Evolutionary conservation across 1,140 invertebrate species (phyloP), one percentile per base, ranked within the genome.

Genomic region (Drosophila subobscura): DNA sequence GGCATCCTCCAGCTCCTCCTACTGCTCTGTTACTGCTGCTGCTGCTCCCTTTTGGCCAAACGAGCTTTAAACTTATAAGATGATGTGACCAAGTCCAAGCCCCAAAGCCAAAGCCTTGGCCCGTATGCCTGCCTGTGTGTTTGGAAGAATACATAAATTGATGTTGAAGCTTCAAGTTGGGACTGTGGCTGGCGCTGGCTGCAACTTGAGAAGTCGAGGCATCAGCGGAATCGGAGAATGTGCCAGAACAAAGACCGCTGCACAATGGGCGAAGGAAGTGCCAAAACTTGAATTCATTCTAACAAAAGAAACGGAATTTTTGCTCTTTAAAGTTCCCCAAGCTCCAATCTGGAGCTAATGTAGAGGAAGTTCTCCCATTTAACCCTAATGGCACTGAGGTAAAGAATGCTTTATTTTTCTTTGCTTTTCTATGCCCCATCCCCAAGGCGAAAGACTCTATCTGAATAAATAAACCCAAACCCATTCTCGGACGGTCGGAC

Each of bases 61-160:
- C 83, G 47, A 81, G 78, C 83, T 27, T 6, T 65, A 67, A 86
- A 86, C 88, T 88, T 86, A 86, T 86, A 86, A 86, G 81, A 86
- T 86, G 81, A 86, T 86, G 83, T 86, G 83, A 85, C 71, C 66
- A 55, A 84, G 67, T 54, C 70, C 54, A 67, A 27, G 42, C 5
- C 29, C 5, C 29, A 61, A 53, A 22, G 41, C 23, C 52, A 47
- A 20, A 2, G 33, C 27, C n/a, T 33, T n/a, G 4, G 2, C 44
- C 29, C 41, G 23, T 20, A 40, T 25, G 20, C 41, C 50, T 71
- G 57, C 46, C 54, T 14, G 58, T 72, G 45, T 57, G 70, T 59
- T 66, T 85, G 80, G 70, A 83, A 78, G 81, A 88, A 88, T 86
- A 86, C 83, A 86, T 86, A 86, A 86, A 86, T 86, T 86, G 81